Percentiles rank a stretch among this genome's conserved stretches.
Evolutionary conservation across 2,113 vertebrate genomes (phyloP).

Genomic region (Fregata magnificens): DNA sequence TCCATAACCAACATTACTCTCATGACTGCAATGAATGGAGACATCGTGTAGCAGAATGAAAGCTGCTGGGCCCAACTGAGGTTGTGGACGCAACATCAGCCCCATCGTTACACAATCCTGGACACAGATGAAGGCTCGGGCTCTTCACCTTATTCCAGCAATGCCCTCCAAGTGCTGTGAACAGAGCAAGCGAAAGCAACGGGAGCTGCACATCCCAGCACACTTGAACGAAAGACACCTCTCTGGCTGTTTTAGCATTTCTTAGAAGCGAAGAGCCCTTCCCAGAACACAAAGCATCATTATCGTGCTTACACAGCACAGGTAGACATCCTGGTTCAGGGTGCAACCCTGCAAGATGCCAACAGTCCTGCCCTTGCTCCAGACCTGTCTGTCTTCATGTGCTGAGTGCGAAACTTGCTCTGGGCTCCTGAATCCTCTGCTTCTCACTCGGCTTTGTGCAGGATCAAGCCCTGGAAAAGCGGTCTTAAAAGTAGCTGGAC

Average conservation of each 20-base stretch:
- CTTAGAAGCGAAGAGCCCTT: background rate
- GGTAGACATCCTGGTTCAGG: background rate
- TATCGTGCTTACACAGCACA: background rate
- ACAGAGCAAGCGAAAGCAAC: background rate
- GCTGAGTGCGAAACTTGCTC: accelerated
- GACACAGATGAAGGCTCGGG: background rate
- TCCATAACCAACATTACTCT: background rate
- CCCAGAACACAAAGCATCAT: background rate
- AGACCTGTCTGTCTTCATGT: background rate
- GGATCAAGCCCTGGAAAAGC: background rate
- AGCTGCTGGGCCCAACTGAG: background rate
- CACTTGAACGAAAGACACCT: background rate
- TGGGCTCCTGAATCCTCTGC: background rate
- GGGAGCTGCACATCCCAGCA: background rate
- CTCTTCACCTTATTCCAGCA: background rate
- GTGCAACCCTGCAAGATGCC: background rate
- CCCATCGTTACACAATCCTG: background rate
- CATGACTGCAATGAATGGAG: background rate
- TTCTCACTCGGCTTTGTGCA: accelerated
- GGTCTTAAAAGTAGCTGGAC: background rate
- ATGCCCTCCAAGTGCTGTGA: background rate
- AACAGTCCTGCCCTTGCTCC: background rate
- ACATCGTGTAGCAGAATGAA: background rate
- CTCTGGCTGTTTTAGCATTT: background rate
- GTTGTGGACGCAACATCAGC: background rate